Evolutionary conservation across 2,797 vertebrate species (phyloP), one percentile per base, ranked within the genome.

Genomic region (Sebastes hubbsi): DNA sequence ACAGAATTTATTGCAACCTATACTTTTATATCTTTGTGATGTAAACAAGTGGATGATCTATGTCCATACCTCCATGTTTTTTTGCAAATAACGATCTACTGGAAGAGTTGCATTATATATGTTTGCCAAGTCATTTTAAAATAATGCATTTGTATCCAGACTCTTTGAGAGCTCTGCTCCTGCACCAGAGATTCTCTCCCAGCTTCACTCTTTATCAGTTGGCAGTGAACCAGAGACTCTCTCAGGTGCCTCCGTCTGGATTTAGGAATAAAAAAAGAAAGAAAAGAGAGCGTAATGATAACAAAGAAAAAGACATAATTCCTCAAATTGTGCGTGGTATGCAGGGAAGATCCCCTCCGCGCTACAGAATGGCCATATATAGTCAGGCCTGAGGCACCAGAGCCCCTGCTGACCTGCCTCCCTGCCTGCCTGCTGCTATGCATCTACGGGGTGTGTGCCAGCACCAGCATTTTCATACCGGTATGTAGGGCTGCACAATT

Each of bases 341-440:
- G 85, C 75, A n/a, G 72, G 32, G 72, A 82, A 88, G 85, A 77
- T 81, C 82, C 58, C 65, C 72, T 27, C 73, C 24, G 72, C 78
- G 78, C 71, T 66, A 82, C 84, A 87, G 66, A 83, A 81, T 42
- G 46, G 49, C 91, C 91, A 75, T 88, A 92, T 91, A 90, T 90
- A 92, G 91, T 84, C 91, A 84, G 79, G 54, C 72, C 73, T 29
- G 68, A 71, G 77, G 80, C 72, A 0, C 30, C 61, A 13, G 65
- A 54, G 60, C 75, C 72, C 77, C 81, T 18, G 29, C 67, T 83
- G 86, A 83, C 68, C 85, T 76, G 79, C 74, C 58, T 80, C 55
- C 34, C 63, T 5, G 80, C 30, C 62, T 87, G 16, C 42, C 42
- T 46, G 42, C 16, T 46, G 83, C 75, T 84, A 24, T 87, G 78